Base-by-base conservation (phyloP, 2,888 invertebrate species). In the Catotricha subobsoleta region DNA sequence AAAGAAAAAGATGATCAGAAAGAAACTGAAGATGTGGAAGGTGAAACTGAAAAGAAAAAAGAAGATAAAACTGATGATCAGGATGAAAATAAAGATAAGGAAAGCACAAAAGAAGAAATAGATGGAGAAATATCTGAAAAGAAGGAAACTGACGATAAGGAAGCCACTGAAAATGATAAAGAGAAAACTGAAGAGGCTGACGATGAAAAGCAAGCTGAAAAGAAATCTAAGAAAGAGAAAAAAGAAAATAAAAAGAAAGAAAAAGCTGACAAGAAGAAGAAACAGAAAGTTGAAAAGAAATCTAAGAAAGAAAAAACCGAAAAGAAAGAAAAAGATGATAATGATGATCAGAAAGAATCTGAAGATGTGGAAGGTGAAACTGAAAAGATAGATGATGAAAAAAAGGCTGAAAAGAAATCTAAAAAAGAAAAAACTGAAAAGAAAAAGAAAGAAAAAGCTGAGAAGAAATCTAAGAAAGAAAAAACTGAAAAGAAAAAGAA, bases 1-100 rank as follows among this genome's bases (percentile, higher is more conserved):
- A 53, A 57, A 49, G 53, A 53, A 59, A 65, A 67, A 44, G 60
- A 62, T 46, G 60, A 57, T 45, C 54, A 49, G 43, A 51, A 50
- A 36, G 54, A 55, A 23, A 54, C 56, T 20, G 52, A 49, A 36
- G 52, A 44, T 18, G 54, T 56, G 34, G 55, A 56, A 43, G 55
- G 51, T 35, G 54, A 54, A 42, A 55, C 58, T 38, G 51, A 48
- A 44, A 48, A 52, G 45, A 55, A 59, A 43, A 60, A 62, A 47
- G 60, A 61, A 43, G 57, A 53, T 44, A 57, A 28, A 29, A 27
- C 12, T n/a, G 33, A 16, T 15, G 18, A 18, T 18, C 3, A 15
- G 19, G 30, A 40, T 21, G 37, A 25, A 3, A 20, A 35, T 10
- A 35, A 40, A 15, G 45, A 44, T 15, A 15, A 28, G 15, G 38